These are phyloP conservation scores for Phymanthus crucifer DNA, from an alignment of 92 coral and sea anemone species.

Conservation along the genomic window DNA sequence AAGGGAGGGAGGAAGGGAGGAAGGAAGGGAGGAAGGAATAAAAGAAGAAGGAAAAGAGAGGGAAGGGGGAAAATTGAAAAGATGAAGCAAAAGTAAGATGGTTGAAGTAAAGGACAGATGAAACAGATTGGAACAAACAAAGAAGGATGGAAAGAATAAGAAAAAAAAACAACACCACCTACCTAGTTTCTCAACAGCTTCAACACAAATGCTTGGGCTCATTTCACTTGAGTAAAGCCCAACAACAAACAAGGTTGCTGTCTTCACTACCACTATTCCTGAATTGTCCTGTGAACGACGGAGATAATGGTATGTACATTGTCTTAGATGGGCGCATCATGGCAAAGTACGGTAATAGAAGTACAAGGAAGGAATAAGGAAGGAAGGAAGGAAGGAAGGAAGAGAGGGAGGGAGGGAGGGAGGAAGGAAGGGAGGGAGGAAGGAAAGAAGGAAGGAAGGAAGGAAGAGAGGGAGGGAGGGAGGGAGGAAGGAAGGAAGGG, in stretches of 20 bases:
- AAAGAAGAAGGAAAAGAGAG: no score
- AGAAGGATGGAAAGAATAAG: background rate
- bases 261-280: slow-evolving; percentile 86
- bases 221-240: slow-evolving; percentile 82
- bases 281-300: slow-evolving; percentile 50
- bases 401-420: background rate
- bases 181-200: slow-evolving; percentile 94
- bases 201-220: slow-evolving; percentile 98
- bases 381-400: background rate
- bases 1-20: background rate
- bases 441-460: background rate
- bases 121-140: no score
- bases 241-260: slow-evolving; percentile 76
- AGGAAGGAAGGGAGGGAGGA: background rate
- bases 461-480: background rate
- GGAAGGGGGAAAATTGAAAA: no score
- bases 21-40: no score
- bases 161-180: slow-evolving; percentile 4
- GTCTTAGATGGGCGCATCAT: background rate
- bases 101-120: no score
- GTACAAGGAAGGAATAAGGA: background rate
- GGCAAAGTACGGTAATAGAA: background rate
- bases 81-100: no score
- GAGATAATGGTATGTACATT: background rate
- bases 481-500: background rate